Base-by-base conservation (phyloP, 2,113 vertebrate species). In the Balaeniceps rex region DNA sequence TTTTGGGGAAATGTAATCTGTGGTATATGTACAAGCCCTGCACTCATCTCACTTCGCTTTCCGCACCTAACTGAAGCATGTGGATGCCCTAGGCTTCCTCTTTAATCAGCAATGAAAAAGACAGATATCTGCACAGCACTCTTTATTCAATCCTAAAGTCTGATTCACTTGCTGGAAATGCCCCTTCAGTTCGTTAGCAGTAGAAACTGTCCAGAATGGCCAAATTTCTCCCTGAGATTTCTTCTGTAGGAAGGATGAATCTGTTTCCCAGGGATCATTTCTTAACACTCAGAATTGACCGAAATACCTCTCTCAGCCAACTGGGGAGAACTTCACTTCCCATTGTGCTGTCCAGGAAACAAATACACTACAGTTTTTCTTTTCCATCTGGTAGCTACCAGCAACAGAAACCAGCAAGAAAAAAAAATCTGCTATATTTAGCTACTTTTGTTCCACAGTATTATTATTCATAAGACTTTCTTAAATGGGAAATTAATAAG, bases 401-500 rank as follows among this genome's bases (percentile, higher is more conserved):
- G 70, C 40, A 78, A 58, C 12, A 76, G n/a, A 90, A 75, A 79
- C 10, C 19, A 63, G 28, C 18, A 74, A 57, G 9, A 44, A 11
- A 55, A 55, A 51, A 51, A 2, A 2, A 31, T 33, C 57, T n/a
- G 6, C 65, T 96, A 47, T 75, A 60, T 85, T 90, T 93, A 84
- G 54, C 28, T 79, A 49, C 54, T 94, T 96, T 96, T 95, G 23
- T 97, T 93, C 83, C 15, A 47, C 5, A 3, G n/a, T 65, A 87
- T 91, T 94, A 88, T 91, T 93, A 87, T 96, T 96, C 94, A 92
- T 88, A 80, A 87, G 61, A 57, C 19, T 92, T 94, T 87, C 70
- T 83, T 93, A 93, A 96, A 91, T 82, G 71, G 60, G 36, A 87
- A 97, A 96, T 97, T 91, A 95, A 96, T 97, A 94, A 94, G 90